phyloP scores from a whole-genome alignment of 2,888 invertebrate species.

The Theretra japonica region DNA sequence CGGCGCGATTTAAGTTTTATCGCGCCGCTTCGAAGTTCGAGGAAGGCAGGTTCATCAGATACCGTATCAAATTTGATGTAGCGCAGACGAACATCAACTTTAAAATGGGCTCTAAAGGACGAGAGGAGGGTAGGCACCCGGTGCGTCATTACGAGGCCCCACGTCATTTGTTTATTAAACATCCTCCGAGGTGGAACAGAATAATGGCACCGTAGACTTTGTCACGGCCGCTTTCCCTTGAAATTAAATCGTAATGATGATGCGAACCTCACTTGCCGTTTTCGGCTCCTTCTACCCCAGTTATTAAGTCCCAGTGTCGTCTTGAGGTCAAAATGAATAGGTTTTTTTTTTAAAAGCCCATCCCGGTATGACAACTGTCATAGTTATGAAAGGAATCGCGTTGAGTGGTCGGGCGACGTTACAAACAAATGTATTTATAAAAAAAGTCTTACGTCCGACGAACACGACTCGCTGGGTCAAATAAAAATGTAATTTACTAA shows the following conservation, averaged over 20 bases:
- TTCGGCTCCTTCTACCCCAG: conserved; percentile 62
- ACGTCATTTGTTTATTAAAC: conserved; percentile 84
- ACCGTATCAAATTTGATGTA: conserved; percentile 55
- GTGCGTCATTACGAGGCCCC: conserved; percentile 75
- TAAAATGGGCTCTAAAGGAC: conserved; percentile 68
- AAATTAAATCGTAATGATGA: conserved; percentile 83
- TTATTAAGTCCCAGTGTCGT: conserved; percentile 75
- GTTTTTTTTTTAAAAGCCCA: conserved; percentile 72
- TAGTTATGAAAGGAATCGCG: conserved; percentile 75
- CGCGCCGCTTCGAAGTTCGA: conserved; percentile 24
- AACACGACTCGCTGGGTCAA: conserved; percentile 18
- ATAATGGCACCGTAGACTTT: conserved; percentile 80
- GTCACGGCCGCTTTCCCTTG: conserved; percentile 79
- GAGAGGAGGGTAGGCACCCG: conserved; percentile 60
- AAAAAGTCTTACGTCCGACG: conserved; percentile 40
- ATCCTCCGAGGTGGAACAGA: conserved; percentile 80
- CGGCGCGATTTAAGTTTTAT: conserved; percentile 32
- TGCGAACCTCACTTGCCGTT: conserved; percentile 72
- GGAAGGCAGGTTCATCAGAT: conserved; percentile 42
- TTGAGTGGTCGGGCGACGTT: conserved; percentile 62
- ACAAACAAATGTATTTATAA: conserved; percentile 49
- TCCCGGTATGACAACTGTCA: conserved; percentile 73
- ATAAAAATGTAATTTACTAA: conserved; percentile 48
- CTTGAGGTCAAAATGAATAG: conserved; percentile 82
- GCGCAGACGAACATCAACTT: conserved; percentile 59